Evolutionary conservation across 2,797 vertebrate species (phyloP), one percentile per base, ranked within the genome.

Genomic region (Sebastes vulpes): DNA sequence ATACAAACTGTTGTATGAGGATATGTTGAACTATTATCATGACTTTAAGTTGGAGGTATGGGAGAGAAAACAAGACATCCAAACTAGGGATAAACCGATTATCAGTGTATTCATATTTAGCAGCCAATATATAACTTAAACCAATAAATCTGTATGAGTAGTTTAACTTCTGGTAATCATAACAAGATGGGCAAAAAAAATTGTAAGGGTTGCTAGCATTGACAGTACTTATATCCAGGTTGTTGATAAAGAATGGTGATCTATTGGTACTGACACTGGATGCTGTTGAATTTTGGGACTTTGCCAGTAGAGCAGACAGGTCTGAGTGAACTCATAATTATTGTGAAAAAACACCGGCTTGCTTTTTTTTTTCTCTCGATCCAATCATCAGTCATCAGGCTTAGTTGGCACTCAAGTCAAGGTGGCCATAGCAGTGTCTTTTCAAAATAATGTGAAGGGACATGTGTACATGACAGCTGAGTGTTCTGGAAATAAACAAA

Each of bases 391-490:
- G 61, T 74, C 77, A 65, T 56, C 64, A 52, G 68, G 63, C 11
- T n/a, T 38, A 56, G n/a, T n/a, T 38, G 35, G n/a, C 60, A 64
- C 77, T 89, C 12, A n/a, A 83, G 74, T 78, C 60, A 68, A 73
- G 65, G 77, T 77, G 73, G 72, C 77, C 79, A 69, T 66, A 78
- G 64, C 31, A 32, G 61, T 72, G 54, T 31, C 83, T 86, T 87
- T 89, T 83, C 48, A 73, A 74, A 81, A 82, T 87, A 69, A 71
- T 59, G 81, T 38, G 70, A 56, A 38, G 52, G 28, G 56, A 57
- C 80, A 81, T 72, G 65, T 91, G 83, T 18, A 25, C 12, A 64
- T 83, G 82, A 86, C 83, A 90, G 82, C 67, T 54, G 75, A 91
- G 87, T 83, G 83, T 66, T 76, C 80, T 79, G 76, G 8, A 83